Evolutionary conservation across 2,888 invertebrate genomes (phyloP), one percentile per base, ranked within the genome.

Genomic region (Myathropa florea): DNA sequence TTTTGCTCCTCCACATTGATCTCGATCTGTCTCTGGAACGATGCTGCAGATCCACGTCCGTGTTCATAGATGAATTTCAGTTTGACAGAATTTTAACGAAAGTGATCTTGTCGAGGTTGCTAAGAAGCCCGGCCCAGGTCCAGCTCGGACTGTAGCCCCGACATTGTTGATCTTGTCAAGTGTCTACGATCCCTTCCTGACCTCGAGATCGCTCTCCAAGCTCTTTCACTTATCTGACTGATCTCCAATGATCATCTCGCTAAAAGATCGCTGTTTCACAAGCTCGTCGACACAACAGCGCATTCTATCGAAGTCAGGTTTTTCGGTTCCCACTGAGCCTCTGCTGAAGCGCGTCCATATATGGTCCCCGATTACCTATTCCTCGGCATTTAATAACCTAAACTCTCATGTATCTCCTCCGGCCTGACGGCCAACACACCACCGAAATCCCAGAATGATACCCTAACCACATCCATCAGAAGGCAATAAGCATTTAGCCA

Each of bases 401-500:
- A 33, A 12, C 33, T 33, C 33, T 33, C 33, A 33, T 1, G 33
- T 12, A 33, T 46, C 46, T 33, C 33, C 33, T 10, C 33, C 33
- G 9, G 6, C 33, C 33, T 33, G 33, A 10, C 18, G 18, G 6
- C 33, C 46, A 46, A 18, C 3, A 53, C 23, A 4, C 46, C 12
- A n/a, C 7, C 33, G 46, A 46, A 46, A 39, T 7, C 53, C 14
- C 21, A 65, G 61, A 60, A 23, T 55, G 39, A 23, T 18, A 10
- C 57, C 39, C 12, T 12, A 36, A 28, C 57, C 55, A 12, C 39
- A 77, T 75, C 78, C 75, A 75, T 79, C 75, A 75, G 70, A 55
- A 39, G 39, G 71, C 65, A 77, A 64, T 30, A 83, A 73, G 60
- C 70, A 76, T 80, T 75, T 76, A 33, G 61, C 72, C 39, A n/a